Conservation (phyloP, 1,140 invertebrate species). For the Drosophila santomea region DNA sequence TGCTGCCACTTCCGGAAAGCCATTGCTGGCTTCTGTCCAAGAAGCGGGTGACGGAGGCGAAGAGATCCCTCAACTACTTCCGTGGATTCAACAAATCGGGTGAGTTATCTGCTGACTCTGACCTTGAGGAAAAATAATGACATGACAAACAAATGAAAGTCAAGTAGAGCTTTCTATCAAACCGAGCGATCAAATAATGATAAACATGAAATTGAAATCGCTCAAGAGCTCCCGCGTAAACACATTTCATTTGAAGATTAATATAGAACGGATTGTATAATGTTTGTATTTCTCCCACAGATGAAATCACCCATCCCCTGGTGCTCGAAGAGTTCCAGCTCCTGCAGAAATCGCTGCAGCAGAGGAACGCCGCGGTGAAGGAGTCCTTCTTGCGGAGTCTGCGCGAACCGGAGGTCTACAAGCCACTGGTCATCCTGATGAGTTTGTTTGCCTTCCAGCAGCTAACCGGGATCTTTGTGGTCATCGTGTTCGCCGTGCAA, state of each 20-base stretch:
- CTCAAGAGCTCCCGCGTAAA: not conserved
- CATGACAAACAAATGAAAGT: slow-evolving; percentile 33
- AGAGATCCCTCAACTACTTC: slow-evolving; percentile 86
- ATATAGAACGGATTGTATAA: not conserved
- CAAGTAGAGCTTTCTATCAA: slow-evolving; percentile 20
- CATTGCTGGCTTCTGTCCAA: slow-evolving; percentile 89
- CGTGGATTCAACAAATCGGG: slow-evolving; percentile 85
- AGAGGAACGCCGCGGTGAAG: slow-evolving; percentile 66
- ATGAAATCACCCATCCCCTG: slow-evolving; percentile 77
- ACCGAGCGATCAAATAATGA: slow-evolving; percentile 7
- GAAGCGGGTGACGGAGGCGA: slow-evolving; percentile 86
- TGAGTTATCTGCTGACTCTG: slow-evolving; percentile 28
- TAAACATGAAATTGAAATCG: slow-evolving; percentile 18
- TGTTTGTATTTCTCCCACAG: slow-evolving; percentile 23
- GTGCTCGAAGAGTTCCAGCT: slow-evolving; percentile 78
- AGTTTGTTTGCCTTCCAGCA: slow-evolving; percentile 91
- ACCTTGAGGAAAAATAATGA: no score
- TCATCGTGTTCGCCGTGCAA: slow-evolving; percentile 91
- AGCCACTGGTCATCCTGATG: slow-evolving; percentile 88
- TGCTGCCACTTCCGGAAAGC: slow-evolving; percentile 89
- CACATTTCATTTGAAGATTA: not conserved
- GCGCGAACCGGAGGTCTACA: slow-evolving; percentile 85
- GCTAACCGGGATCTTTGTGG: slow-evolving; percentile 90
- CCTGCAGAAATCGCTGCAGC: slow-evolving; percentile 67
- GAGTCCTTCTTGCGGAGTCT: slow-evolving; percentile 59